These are phyloP conservation scores for Oryctolagus cuniculus DNA, from an alignment of 2,113 vertebrate genomes.

Conservation along the genomic window DNA sequence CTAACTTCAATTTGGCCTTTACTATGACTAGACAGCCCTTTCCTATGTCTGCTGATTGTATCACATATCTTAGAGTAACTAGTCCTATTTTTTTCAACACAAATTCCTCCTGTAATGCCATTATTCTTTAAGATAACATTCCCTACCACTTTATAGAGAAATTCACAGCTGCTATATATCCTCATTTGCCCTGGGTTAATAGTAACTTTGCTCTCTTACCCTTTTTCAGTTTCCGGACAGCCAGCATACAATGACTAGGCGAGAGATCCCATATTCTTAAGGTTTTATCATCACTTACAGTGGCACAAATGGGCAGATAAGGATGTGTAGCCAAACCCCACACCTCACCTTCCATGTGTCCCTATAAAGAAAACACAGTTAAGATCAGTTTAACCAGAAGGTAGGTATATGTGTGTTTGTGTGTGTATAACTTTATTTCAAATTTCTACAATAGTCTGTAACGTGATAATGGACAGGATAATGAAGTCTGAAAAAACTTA, in stretches of 20 bases:
- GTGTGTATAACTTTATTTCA: too few species aligned
- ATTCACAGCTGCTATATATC: background rate
- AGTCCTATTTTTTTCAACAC: background rate
- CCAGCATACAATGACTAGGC: constrained; percentile 99
- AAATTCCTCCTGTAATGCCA: background rate
- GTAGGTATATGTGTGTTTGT: background rate
- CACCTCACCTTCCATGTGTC: constrained; percentile 99
- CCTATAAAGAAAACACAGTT: constrained; percentile 88
- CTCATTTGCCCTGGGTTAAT: background rate
- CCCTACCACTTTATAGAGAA: background rate
- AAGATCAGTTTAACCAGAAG: constrained; percentile 50
- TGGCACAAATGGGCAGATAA: constrained; percentile 98
- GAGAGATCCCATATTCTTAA: constrained; percentile 99
- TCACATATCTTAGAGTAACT: background rate
- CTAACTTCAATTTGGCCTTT: background rate
- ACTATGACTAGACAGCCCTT: background rate
- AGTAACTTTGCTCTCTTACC: constrained; percentile 89
- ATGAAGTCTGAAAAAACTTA: constrained; percentile 9
- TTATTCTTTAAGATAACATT: background rate
- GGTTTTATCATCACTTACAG: constrained; percentile 99
- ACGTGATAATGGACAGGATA: background rate
- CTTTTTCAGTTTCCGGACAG: constrained; percentile 98
- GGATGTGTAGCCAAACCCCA: constrained; percentile 99
- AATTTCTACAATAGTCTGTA: background rate
- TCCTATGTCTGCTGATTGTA: background rate